A percentile compares a stretch with the other conserved stretches of the same genome.
phyloP scores from a whole-genome alignment of 2,888 invertebrate species.

The Protodeltote pygarga region DNA sequence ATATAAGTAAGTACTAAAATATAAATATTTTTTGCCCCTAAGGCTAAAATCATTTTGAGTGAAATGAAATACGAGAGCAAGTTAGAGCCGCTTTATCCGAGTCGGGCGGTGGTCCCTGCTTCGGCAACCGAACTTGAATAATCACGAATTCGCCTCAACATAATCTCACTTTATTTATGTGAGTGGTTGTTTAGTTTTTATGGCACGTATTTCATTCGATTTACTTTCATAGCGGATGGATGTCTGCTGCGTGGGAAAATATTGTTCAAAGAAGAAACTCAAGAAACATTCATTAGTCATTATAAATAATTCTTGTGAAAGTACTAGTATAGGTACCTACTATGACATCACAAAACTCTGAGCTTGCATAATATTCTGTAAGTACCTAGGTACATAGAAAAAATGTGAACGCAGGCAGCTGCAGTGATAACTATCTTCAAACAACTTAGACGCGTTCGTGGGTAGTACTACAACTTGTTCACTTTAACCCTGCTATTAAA shows the following conservation, averaged over 20 bases:
- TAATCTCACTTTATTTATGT: conserved; percentile 60
- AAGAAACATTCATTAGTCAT: too few relatives aligned
- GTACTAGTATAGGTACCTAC: too few relatives aligned
- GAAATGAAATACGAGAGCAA: conserved; percentile 69
- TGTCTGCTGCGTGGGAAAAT: conserved; percentile 43
- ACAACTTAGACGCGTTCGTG: too few relatives aligned
- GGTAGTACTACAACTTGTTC: too few relatives aligned
- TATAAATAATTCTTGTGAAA: too few relatives aligned
- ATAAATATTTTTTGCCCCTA: conserved; percentile 76
- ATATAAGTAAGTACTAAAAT: too few relatives aligned
- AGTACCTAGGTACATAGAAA: too few relatives aligned
- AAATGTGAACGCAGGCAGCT: too few relatives aligned
- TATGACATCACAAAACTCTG: too few relatives aligned
- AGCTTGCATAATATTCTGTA: too few relatives aligned
- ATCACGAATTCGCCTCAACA: conserved; percentile 61
- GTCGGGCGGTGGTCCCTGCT: conserved; percentile 48
- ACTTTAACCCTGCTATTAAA: too few relatives aligned
- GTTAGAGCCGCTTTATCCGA: conserved; percentile 51
- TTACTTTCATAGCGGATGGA: conserved; percentile 39
- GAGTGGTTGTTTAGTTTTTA: conserved; percentile 55
- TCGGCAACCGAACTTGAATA: conserved; percentile 58
- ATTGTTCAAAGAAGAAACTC: background rate
- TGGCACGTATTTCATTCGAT: conserved; percentile 40
- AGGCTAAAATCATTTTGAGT: conserved; percentile 71
- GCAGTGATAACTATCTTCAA: too few relatives aligned